Evolutionary conservation across 1,140 invertebrate species (phyloP).

Genomic region (Cyclina sinensis): DNA sequence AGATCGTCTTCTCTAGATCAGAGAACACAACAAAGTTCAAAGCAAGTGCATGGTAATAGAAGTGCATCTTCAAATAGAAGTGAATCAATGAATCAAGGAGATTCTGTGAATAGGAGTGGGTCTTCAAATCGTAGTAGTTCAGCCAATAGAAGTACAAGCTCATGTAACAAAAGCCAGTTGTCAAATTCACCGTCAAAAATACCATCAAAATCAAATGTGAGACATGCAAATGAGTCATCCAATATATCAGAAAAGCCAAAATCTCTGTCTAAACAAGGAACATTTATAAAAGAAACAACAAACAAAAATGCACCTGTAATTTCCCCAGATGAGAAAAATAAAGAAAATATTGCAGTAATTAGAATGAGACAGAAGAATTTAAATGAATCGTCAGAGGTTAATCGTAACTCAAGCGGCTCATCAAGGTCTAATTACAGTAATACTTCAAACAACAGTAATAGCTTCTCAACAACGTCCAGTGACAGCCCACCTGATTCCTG

Average conservation of each 20-base stretch:
- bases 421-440: slow-evolving; percentile 56
- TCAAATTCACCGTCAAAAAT: slow-evolving; percentile 43
- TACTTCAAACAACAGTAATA: slow-evolving; percentile 56
- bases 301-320: slow-evolving; percentile 73
- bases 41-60: background rate
- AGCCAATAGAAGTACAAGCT: slow-evolving; percentile 22
- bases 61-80: background rate
- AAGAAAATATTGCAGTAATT: slow-evolving; percentile 43
- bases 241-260: slow-evolving; percentile 73
- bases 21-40: slow-evolving; percentile 2
- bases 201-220: slow-evolving; percentile 12
- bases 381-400: slow-evolving; percentile 32
- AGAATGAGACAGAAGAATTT: slow-evolving; percentile 36
- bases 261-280: slow-evolving; percentile 91
- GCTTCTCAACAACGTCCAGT: slow-evolving; percentile 62
- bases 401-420: slow-evolving; percentile 60
- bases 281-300: slow-evolving; percentile 93
- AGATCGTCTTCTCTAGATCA: slow-evolving; percentile 42
- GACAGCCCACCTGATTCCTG: slow-evolving; percentile 72
- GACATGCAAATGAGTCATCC: background rate
- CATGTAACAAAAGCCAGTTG: background rate
- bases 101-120: slow-evolving; percentile 4
- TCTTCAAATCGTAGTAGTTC: slow-evolving; percentile 57
- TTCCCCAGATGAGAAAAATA: slow-evolving; percentile 68
- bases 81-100: slow-evolving; percentile 37